Base-by-base conservation (phyloP, 2,113 vertebrate species). In the Pelusios castaneus region DNA sequence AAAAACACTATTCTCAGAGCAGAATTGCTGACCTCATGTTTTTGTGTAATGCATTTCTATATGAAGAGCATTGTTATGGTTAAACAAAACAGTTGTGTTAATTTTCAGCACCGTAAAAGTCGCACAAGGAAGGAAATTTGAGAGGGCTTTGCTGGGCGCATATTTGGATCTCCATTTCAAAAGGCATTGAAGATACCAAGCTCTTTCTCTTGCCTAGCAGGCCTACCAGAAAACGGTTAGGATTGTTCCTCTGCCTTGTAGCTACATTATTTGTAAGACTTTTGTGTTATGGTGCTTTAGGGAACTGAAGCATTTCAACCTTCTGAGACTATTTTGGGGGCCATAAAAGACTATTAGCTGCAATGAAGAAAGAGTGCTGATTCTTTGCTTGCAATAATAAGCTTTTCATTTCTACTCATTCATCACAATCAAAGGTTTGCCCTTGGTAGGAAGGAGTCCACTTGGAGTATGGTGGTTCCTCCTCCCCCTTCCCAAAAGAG, bases 21-120 rank as follows among this genome's bases (percentile, higher is more conserved):
- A 88, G 25, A 60, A 60, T 54, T 58, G 45, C 78, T 91, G 52
- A 34, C 84, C 82, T 89, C 84, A 49, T 82, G 89, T 96, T 83
- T 56, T 78, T 87, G 13, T 2, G 0, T 85, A 25, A 1, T 4
- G 78, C 63, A 9, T 85, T 70, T 88, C 89, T 86, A 73, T 67
- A 80, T 84, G 89, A 92, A 14, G 49, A 88, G 75, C 88, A 88
- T 52, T 17, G 51, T 52, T 52, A 31, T 75, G 38, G 10, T 73
- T 84, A 54, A 90, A 56, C 29, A 49, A 91, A 87, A 41, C 8
- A 87, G 2, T 16, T 80, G 6, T 31, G 22, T 27, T 91, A 27
- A 51, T 91, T 95, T 96, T 91, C 54, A 60, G 6, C 34, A 52
- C 25, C 45, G 58, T 60, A 31, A 80, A 89, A 77, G 49, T 24